Evolutionary conservation across 2,113 vertebrate genomes (phyloP).

Genomic region (Oncorhynchus masou): DNA sequence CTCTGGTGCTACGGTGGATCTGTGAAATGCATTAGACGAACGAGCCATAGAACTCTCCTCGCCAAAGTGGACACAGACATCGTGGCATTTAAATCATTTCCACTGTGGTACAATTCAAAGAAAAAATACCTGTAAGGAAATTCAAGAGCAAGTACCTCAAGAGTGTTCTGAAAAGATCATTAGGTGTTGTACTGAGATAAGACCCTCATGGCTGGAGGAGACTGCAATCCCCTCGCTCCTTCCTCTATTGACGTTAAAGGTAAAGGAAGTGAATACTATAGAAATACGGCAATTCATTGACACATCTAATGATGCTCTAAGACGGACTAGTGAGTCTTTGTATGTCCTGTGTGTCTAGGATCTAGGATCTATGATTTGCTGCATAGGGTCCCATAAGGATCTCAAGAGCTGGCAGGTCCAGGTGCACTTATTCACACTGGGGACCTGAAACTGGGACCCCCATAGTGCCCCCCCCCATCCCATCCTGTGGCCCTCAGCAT

Average conservation of each 20-base stretch:
- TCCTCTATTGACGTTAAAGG: not conserved
- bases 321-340: not conserved
- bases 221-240: not conserved
- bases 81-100: conserved; percentile 53
- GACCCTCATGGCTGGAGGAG: not conserved
- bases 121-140: not conserved
- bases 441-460: not conserved
- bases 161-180: not conserved
- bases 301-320: not conserved
- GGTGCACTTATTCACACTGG: no score
- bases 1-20: not conserved
- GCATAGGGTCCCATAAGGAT: no score
- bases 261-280: not conserved
- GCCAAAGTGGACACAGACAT: conserved; percentile 51
- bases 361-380: not conserved
- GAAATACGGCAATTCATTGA: not conserved
- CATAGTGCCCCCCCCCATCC: not conserved
- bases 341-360: not conserved
- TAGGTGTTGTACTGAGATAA: not conserved
- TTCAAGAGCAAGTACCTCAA: not conserved
- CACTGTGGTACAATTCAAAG: conserved; percentile 34
- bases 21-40: conserved; percentile 31
- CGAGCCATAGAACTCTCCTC: conserved; percentile 40
- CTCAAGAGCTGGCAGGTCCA: no score
- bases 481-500: conserved; percentile 5